Base-by-base conservation (phyloP, 2,888 invertebrate genomes). In the Diabrotica balteata region DNA sequence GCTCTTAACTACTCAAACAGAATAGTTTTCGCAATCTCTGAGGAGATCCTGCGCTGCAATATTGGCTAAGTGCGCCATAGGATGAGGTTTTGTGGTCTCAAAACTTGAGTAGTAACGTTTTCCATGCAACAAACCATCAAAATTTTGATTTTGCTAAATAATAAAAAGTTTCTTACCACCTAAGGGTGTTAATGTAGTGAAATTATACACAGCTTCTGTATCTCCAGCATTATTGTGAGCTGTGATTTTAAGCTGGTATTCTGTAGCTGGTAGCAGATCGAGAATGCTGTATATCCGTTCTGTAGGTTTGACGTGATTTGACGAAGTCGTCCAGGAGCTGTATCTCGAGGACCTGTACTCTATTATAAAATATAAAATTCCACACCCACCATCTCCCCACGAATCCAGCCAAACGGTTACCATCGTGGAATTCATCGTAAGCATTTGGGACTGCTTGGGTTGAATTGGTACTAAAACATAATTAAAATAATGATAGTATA, bases 301-400 rank as follows among this genome's bases (percentile, higher is more conserved):
- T 0, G 91, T 91, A 0, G 93, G 91, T 79, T 92, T 91, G 70
- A 94, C 91, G 79, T 93, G 93, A 83, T 92, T 93, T 3, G 94
- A 92, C 0, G 93, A 91, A 66, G 93, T 87, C 2, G 90, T 91
- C 94, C 94, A 93, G 80, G 91, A 87, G 9, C 89, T 86, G 72
- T 90, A 89, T 52, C 87, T 87, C 58, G 88, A 87, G 66, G 89
- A 87, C 68, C 90, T 85, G 79, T 94, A 95, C 80, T 95, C 94
- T 51, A 95, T 90, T 74, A 92, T 91, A 80, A 94, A 95, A 84
- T 93, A 93, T 8, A 93, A 87, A 72, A 95, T 94, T 4, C 94
- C 94, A 79, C 95, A 95, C 32, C 95, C 95, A 0, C 94, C 94
- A 78, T 95, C 94, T 49, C 93, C 92, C 95, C 95, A 95, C 0